These are phyloP conservation scores for Buathra laborator DNA, from an alignment of 2,888 invertebrate genomes.

Conservation along the genomic window DNA sequence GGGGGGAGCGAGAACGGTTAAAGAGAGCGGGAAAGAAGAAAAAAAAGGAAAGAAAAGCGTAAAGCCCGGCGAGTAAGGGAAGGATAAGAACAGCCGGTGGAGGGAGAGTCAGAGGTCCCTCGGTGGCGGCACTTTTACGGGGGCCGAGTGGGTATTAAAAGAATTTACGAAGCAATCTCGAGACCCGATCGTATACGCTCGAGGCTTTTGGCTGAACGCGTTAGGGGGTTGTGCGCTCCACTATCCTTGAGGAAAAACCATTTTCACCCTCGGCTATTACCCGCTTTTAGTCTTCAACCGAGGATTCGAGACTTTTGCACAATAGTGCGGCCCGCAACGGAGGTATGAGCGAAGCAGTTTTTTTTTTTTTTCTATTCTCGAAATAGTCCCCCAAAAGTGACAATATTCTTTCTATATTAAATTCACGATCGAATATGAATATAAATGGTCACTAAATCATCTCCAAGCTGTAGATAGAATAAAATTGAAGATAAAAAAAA, in stretches of 20 bases:
- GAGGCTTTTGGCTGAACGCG: constrained; percentile 32
- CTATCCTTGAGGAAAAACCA: constrained; percentile 38
- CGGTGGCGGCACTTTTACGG: constrained; percentile 67
- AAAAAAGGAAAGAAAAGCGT: constrained; percentile 42
- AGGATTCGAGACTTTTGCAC: constrained; percentile 12
- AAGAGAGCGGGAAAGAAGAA: constrained; percentile 36
- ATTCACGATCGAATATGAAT: constrained; percentile 12
- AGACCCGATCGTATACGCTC: constrained; percentile 66
- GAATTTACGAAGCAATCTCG: constrained; percentile 79
- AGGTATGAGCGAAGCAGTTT: constrained; percentile 1
- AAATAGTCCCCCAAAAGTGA: constrained; percentile 15
- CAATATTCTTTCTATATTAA: constrained; percentile 14
- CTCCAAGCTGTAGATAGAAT: background rate
- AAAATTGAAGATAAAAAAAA: constrained; percentile 3
- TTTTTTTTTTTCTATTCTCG: background rate
- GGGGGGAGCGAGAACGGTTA: constrained; percentile 11
- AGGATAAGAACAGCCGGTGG: constrained; percentile 33
- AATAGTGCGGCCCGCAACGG: background rate
- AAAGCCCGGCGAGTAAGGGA: constrained; percentile 23
- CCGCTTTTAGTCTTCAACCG: constrained; percentile 16
- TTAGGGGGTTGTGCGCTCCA: background rate
- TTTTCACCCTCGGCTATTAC: constrained; percentile 57
- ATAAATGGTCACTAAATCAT: background rate
- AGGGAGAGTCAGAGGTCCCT: constrained; percentile 59
- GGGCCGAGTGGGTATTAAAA: constrained; percentile 74